phyloP scores from a whole-genome alignment of 1,140 invertebrate genomes.

The Orussus abietinus region DNA sequence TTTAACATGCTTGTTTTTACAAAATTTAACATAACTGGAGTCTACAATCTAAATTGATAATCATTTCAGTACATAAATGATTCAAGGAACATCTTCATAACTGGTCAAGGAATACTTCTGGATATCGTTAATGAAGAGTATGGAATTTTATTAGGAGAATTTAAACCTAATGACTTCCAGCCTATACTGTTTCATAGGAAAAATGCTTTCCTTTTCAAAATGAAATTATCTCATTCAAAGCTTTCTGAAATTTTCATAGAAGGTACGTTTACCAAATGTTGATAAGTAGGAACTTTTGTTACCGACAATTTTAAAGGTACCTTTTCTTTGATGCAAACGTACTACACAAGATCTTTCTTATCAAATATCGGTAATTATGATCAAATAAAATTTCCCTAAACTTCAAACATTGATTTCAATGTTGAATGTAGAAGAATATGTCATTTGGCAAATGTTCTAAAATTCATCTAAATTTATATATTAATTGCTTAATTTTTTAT shows the following conservation, averaged over 20 bases:
- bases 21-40: too few species aligned
- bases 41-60: too few species aligned
- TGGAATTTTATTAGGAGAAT: conserved; percentile 26
- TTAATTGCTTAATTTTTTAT: too few species aligned
- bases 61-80: conserved; percentile 24
- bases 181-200: conserved; percentile 31
- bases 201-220: conserved; percentile 26
- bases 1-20: too few species aligned
- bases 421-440: conserved; percentile 2
- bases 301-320: not conserved
- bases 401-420: conserved; percentile 6
- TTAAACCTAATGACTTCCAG: conserved; percentile 29
- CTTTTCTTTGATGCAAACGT: too few species aligned
- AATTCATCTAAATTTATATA: conserved; percentile 1
- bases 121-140: conserved; percentile 26
- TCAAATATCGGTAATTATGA: too few species aligned
- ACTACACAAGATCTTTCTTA: too few species aligned
- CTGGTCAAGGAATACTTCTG: conserved; percentile 26
- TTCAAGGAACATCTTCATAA: conserved; percentile 22
- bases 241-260: conserved; percentile 24
- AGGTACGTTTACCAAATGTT: conserved; percentile 27
- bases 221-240: conserved; percentile 15
- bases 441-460: conserved; percentile 1
- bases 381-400: not conserved
- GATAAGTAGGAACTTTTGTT: too few species aligned